Base-by-base conservation (phyloP, 2,888 invertebrate genomes). In the Polyommatus iphigenia region DNA sequence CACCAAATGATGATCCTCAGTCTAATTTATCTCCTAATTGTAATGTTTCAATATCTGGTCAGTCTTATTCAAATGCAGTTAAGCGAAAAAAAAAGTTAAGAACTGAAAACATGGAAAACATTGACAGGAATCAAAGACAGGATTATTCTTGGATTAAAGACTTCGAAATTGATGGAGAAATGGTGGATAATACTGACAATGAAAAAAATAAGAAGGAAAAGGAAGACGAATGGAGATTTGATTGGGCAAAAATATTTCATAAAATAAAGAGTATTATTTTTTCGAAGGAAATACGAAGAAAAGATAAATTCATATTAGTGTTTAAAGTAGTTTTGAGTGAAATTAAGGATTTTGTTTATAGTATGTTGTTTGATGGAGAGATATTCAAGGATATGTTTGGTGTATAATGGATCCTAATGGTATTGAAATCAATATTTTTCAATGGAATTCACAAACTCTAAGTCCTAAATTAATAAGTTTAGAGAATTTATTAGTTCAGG, bases 371-470 rank as follows among this genome's bases (percentile, higher is more conserved):
- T 54, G 71, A 46, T n/a, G 29, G 54, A 71, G 2, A 71, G 50
- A n/a, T 32, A 71, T 57, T 77, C 20, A 71, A 72, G 18, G 18
- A 54, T 15, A 54, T 54, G 13, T 36, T 36, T 10, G 13, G 36
- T 41, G 18, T 32, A 54, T 73, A 59, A 73, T 78, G 77, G 72
- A 15, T 36, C 6, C 5, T n/a, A 36, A 72, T 24, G n/a, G 36
- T 54, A 29, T 32, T 72, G 59, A 57, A 10, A n/a, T 73, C 15
- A 73, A 78, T 24, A 36, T 77, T 32, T 32, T 77, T 6, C 77
- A 59, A 54, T 77, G 77, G 73, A 77, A 77, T 36, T 57, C 77
- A 77, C 77, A 77, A 57, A 73, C 73, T 32, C 15, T 77, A 10
- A 50, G 54, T 50, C 59, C 73, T 13, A 77, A 77, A 41, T 13